A percentile compares a stretch with the other conserved stretches of the same genome.
Evolutionary conservation across 2,888 invertebrate species (phyloP).

Genomic region (Clostera curtula): DNA sequence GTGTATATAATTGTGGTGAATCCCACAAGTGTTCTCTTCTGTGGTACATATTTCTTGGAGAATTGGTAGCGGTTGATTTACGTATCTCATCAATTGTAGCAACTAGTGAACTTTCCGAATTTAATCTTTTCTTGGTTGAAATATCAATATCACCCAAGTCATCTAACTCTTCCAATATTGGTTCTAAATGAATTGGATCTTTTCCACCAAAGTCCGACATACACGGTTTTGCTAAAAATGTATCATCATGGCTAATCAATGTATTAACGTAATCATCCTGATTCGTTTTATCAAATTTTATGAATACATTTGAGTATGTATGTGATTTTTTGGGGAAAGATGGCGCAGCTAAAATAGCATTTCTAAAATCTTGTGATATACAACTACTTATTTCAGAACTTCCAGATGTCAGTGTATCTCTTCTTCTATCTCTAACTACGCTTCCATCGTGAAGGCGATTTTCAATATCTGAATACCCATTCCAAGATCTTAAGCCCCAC

Average conservation of each 20-base stretch:
- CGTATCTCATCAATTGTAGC: conserved; percentile 79
- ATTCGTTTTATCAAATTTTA: conserved; percentile 56
- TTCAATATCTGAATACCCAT: conserved; percentile 78
- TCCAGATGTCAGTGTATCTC: conserved; percentile 73
- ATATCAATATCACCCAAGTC: conserved; percentile 64
- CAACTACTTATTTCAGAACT: conserved; percentile 74
- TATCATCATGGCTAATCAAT: conserved; percentile 63
- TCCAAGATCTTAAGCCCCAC: conserved; percentile 79
- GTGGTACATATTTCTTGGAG: conserved; percentile 73
- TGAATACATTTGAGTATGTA: conserved; percentile 65
- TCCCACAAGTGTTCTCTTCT: conserved; percentile 69
- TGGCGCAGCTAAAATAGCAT: conserved; percentile 58
- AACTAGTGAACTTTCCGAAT: conserved; percentile 75
- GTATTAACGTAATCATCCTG: conserved; percentile 73
- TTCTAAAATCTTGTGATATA: conserved; percentile 60
- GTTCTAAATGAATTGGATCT: conserved; percentile 70
- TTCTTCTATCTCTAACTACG: conserved; percentile 73
- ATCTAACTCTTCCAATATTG: conserved; percentile 74
- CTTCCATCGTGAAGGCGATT: conserved; percentile 78
- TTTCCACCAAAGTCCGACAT: conserved; percentile 66
- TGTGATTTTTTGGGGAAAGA: conserved; percentile 59
- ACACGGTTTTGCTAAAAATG: conserved; percentile 74
- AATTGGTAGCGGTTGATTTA: conserved; percentile 71
- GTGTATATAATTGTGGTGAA: conserved; percentile 47
- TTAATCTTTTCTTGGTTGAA: conserved; percentile 53